These are phyloP conservation scores for Charaxes varanes DNA, from an alignment of 1,140 invertebrate species.

Conservation along the genomic window DNA sequence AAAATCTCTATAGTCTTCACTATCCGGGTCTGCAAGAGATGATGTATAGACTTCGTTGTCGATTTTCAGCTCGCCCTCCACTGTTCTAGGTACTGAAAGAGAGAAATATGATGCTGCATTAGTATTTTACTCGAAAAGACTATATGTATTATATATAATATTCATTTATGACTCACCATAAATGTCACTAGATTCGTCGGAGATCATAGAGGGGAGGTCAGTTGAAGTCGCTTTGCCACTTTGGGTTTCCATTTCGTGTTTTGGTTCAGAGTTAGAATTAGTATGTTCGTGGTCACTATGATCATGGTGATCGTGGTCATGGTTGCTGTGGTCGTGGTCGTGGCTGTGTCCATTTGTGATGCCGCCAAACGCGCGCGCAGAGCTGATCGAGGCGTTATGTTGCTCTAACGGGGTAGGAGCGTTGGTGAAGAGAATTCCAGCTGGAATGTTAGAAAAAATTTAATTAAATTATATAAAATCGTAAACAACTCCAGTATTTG, in stretches of 20 bases:
- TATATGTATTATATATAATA: background rate
- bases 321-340: constrained; percentile 28
- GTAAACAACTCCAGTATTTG: no score
- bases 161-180: constrained; percentile 15
- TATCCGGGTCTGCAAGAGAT: constrained; percentile 76
- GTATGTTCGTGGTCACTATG: constrained; percentile 27
- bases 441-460: constrained; percentile 34
- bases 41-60: constrained; percentile 78
- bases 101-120: constrained; percentile 13
- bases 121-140: background rate
- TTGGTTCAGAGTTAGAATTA: constrained; percentile 11
- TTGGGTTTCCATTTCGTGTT: constrained; percentile 31
- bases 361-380: constrained; percentile 55
- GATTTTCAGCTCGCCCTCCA: constrained; percentile 80
- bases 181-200: constrained; percentile 39
- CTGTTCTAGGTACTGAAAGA: constrained; percentile 77
- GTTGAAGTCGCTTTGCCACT: constrained; percentile 42
- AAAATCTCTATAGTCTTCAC: constrained; percentile 77
- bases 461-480: no score
- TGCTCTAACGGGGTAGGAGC: constrained; percentile 52
- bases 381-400: constrained; percentile 55
- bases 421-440: constrained; percentile 57
- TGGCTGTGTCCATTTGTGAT: constrained; percentile 28
- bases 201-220: constrained; percentile 19
- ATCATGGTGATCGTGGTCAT: constrained; percentile 23